A percentile compares a stretch with the other conserved stretches of the same genome.
phyloP scores from a whole-genome alignment of 2,888 invertebrate genomes.

The Ophonus ardosiacus region DNA sequence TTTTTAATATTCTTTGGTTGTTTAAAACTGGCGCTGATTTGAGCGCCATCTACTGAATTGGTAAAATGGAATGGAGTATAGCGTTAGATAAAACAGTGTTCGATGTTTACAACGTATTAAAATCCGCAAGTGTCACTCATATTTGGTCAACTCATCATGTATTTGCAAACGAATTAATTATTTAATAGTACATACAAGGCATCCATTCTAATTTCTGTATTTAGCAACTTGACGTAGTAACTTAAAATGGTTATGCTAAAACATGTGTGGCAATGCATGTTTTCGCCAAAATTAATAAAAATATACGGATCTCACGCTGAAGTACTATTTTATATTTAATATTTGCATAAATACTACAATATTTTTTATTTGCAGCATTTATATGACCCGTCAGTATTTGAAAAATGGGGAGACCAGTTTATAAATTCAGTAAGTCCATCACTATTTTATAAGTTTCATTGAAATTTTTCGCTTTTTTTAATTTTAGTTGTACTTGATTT shows the following conservation, averaged over 20 bases:
- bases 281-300: constrained; percentile 85
- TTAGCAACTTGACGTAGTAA: neutral
- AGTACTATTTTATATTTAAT: constrained; percentile 66
- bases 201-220: constrained; percentile 28
- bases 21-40: no score
- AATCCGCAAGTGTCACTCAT: constrained; percentile 49
- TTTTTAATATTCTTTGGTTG: no score
- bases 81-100: constrained; percentile 43
- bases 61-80: no score
- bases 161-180: constrained; percentile 38
- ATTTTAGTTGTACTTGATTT: constrained; percentile 80
- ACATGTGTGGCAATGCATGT: constrained; percentile 81
- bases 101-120: constrained; percentile 49
- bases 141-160: constrained; percentile 59
- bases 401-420: constrained; percentile 86
- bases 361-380: constrained; percentile 76
- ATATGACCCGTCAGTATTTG: constrained; percentile 83
- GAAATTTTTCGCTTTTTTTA: constrained; percentile 17
- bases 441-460: constrained; percentile 41
- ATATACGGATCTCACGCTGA: constrained; percentile 82
- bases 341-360: neutral
- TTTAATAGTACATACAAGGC: constrained; percentile 21
- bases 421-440: constrained; percentile 80
- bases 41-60: no score
- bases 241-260: constrained; percentile 75